These are phyloP conservation scores for Candoia aspera DNA, from an alignment of 2,113 vertebrate genomes.

Conservation along the genomic window DNA sequence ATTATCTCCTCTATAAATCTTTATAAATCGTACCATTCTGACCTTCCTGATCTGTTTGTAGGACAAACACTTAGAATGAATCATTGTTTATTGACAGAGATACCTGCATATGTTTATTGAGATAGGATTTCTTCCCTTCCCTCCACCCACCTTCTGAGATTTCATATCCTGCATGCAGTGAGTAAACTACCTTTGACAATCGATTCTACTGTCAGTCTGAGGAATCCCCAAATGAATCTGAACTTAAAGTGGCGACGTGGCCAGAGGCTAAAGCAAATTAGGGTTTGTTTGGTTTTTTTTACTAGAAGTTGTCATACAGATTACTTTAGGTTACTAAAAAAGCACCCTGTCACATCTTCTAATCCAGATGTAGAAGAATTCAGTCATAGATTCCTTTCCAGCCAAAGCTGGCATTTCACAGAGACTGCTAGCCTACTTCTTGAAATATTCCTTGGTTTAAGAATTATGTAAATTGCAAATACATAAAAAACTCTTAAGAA, in stretches of 20 bases:
- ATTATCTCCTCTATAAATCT: constrained; percentile 43
- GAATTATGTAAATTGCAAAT: not conserved
- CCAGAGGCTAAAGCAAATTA: not conserved
- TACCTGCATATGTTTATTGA: constrained; percentile 42
- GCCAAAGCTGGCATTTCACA: not conserved
- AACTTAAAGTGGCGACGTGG: not conserved
- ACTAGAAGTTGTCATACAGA: not conserved
- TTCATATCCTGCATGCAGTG: constrained; percentile 12
- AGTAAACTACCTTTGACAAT: constrained; percentile 1
- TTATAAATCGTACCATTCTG: constrained; percentile 23
- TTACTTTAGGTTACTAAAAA: not conserved
- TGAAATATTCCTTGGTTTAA: not conserved
- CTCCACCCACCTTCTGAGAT: not conserved
- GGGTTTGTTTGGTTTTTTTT: not conserved
- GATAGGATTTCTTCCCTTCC: constrained; percentile 32
- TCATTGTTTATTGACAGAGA: constrained; percentile 45
- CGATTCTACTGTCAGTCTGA: not conserved
- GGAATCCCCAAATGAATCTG: not conserved
- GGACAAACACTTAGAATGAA: constrained; percentile 46
- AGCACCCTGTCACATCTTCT: not conserved
- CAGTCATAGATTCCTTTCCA: not conserved
- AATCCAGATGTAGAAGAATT: not conserved
- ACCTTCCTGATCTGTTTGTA: constrained; percentile 34
- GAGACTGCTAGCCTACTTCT: not conserved
- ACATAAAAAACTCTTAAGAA: not conserved